phyloP scores from a whole-genome alignment of 2,113 vertebrate species.

The Salminus brasiliensis region DNA sequence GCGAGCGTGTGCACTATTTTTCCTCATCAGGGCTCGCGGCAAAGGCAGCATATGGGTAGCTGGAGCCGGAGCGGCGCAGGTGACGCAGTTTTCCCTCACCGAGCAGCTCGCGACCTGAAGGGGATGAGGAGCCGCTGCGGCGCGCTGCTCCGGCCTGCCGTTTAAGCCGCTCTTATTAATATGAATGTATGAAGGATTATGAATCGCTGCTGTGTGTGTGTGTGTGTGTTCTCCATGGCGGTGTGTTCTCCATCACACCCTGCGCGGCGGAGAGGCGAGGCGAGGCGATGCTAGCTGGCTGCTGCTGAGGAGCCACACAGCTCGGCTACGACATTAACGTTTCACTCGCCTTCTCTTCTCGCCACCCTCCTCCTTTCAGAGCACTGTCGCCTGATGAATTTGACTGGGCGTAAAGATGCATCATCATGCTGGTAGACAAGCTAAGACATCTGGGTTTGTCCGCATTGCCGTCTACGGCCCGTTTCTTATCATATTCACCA shows the following conservation, averaged over 20 bases:
- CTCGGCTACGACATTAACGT: constrained; percentile 27
- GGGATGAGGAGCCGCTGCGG: background rate
- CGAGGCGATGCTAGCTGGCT: constrained; percentile 23
- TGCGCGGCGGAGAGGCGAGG: constrained; percentile 32
- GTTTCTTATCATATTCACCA: constrained; percentile 46
- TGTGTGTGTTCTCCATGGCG: constrained; percentile 17
- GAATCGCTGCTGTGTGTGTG: background rate
- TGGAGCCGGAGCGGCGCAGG: constrained; percentile 4
- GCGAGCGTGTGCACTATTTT: background rate
- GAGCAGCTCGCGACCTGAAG: background rate
- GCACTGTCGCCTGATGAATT: constrained; percentile 49
- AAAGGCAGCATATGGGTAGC: too few species aligned
- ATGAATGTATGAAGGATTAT: constrained; percentile 16
- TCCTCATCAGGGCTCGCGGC: background rate
- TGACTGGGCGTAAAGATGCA: constrained; percentile 56
- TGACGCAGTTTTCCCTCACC: constrained; percentile 48
- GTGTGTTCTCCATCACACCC: constrained; percentile 8
- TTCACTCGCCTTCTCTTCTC: constrained; percentile 26
- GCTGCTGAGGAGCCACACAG: constrained; percentile 21
- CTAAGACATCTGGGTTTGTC: constrained; percentile 49
- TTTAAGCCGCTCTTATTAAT: background rate
- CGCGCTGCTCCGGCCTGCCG: background rate
- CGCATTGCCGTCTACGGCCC: constrained; percentile 42
- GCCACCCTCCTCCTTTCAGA: constrained; percentile 43
- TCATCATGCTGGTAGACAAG: constrained; percentile 57